phyloP scores from a whole-genome alignment of 1,140 invertebrate species.

The Megalopta genalis region DNA sequence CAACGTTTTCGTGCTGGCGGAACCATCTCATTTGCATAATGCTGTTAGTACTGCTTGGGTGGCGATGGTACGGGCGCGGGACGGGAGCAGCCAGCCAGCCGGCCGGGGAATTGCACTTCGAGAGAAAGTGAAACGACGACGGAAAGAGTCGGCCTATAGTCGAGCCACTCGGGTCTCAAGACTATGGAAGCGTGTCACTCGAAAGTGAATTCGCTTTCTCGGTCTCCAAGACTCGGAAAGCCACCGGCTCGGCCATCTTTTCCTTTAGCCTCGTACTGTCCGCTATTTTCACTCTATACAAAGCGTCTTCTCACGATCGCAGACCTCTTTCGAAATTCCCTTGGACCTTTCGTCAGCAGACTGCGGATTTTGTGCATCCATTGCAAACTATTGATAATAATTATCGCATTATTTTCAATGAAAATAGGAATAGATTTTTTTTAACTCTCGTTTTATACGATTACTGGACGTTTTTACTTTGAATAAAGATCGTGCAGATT shows the following conservation, averaged over 20 bases:
- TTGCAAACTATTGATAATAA: too few species aligned
- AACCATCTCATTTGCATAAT: constrained; percentile 73
- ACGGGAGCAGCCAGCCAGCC: background rate
- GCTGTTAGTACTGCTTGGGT: constrained; percentile 68
- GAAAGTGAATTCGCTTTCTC: constrained; percentile 43
- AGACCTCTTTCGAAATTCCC: too few species aligned
- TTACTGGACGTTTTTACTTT: too few species aligned
- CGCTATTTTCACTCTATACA: too few species aligned
- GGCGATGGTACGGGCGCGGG: constrained; percentile 42
- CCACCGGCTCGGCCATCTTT: background rate
- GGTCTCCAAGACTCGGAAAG: background rate
- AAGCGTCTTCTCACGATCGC: too few species aligned
- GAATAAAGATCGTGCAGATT: too few species aligned
- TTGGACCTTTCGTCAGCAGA: too few species aligned
- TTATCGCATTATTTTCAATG: too few species aligned
- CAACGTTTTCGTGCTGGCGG: constrained; percentile 64
- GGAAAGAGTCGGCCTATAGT: background rate
- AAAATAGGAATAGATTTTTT: too few species aligned
- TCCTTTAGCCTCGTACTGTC: background rate
- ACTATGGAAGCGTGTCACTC: constrained; percentile 27
- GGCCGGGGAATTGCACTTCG: constrained; percentile 49
- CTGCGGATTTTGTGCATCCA: too few species aligned
- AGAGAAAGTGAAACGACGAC: constrained; percentile 60
- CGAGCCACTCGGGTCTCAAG: constrained; percentile 1
- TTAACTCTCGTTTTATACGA: too few species aligned